These are phyloP conservation scores for Sebastes alutus DNA, from an alignment of 2,797 vertebrate species.

Conservation along the genomic window DNA sequence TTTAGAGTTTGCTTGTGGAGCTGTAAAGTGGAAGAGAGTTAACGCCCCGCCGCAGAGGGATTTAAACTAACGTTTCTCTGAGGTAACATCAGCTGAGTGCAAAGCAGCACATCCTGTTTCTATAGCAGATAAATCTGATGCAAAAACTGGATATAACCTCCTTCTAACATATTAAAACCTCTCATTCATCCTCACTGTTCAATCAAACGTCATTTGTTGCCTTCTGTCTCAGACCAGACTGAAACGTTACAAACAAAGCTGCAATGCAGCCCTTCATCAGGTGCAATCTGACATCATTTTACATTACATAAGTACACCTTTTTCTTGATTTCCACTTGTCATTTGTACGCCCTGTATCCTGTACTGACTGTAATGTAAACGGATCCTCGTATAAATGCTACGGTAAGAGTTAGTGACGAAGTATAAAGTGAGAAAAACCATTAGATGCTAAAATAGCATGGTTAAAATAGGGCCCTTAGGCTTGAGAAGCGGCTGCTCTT, in stretches of 20 bases:
- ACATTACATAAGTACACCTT: no score
- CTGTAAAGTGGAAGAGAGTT: slow-evolving; percentile 1
- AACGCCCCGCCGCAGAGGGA: background rate
- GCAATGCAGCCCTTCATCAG: background rate
- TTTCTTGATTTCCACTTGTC: no score
- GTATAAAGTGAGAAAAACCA: no score
- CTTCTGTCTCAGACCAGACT: background rate
- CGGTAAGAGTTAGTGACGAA: no score
- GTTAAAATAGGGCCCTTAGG: no score
- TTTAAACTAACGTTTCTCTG: slow-evolving; percentile 1
- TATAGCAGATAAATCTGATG: background rate
- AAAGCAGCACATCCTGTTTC: background rate
- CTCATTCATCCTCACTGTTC: background rate
- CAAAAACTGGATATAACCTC: background rate
- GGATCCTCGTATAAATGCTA: no score
- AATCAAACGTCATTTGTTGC: no score
- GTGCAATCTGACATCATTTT: background rate
- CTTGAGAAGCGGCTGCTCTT: no score
- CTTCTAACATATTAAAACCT: background rate
- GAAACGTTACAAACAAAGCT: background rate
- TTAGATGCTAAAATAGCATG: no score
- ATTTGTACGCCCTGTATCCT: no score
- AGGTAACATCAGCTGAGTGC: background rate
- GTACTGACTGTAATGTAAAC: no score
- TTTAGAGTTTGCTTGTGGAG: background rate